Percentiles rank a stretch among this genome's conserved stretches.
phyloP scores from a whole-genome alignment of 2,797 vertebrate species.

The Yasuhikotakia modesta region DNA sequence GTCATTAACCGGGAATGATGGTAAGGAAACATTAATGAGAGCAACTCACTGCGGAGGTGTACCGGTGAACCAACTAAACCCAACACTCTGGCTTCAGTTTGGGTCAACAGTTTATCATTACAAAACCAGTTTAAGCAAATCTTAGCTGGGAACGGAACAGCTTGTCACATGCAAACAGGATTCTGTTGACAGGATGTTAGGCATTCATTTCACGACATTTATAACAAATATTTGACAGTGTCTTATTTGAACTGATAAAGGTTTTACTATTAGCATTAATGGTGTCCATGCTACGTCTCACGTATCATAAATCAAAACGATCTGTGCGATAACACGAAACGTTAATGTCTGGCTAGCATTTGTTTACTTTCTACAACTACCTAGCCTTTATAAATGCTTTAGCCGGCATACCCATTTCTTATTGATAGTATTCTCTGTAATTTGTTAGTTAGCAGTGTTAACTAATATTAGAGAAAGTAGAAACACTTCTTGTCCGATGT shows the following conservation, averaged over 20 bases:
- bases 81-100: conserved; percentile 44
- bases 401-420: not conserved
- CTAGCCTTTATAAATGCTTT: not conserved
- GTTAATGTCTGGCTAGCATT: not conserved
- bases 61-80: conserved; percentile 49
- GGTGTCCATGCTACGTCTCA: not conserved
- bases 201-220: conserved; percentile 12
- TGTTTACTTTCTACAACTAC: not conserved
- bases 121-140: conserved; percentile 20
- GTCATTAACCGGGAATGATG: conserved; percentile 62
- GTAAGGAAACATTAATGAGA: conserved; percentile 60
- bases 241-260: conserved; percentile 25
- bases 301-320: conserved; percentile 32
- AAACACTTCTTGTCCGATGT: conserved; percentile 37
- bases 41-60: conserved; percentile 45
- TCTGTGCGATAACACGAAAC: not conserved
- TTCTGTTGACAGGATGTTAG: conserved; percentile 33
- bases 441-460: conserved; percentile 20
- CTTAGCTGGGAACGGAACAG: not conserved
- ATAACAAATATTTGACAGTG: conserved; percentile 23
- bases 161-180: not conserved
- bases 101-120: conserved; percentile 39
- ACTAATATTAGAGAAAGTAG: conserved; percentile 10
- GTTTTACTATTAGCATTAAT: conserved; percentile 35
- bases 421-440: conserved; percentile 1